Percentiles rank a stretch among this genome's conserved stretches.
phyloP scores from a whole-genome alignment of 2,113 vertebrate genomes.

The Ancistrus triradiatus region DNA sequence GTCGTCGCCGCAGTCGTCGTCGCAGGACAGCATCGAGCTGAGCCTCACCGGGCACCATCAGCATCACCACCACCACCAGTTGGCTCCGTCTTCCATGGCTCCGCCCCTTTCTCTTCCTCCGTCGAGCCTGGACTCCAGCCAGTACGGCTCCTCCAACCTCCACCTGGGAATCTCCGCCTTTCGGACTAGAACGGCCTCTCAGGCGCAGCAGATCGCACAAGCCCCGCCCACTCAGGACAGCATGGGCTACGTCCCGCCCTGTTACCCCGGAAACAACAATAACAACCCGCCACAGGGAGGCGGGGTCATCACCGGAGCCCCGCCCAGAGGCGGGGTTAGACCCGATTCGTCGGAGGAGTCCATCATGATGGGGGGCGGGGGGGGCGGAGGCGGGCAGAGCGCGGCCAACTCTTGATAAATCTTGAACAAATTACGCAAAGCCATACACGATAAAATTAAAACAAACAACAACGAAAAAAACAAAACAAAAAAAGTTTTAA shows the following conservation, averaged over 20 bases:
- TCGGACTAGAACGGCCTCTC: conserved; percentile 85
- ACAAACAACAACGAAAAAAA: too few species aligned
- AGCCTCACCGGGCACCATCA: conserved; percentile 78
- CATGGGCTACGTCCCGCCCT: conserved; percentile 58
- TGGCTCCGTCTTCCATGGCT: conserved; percentile 78
- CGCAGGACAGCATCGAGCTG: conserved; percentile 82
- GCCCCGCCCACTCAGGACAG: conserved; percentile 73
- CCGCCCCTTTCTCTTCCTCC: conserved; percentile 54
- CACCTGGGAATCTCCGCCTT: conserved; percentile 86
- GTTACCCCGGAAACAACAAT: conserved; percentile 80
- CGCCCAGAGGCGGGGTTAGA: conserved; percentile 64
- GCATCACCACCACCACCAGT: conserved; percentile 78
- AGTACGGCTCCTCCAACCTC: conserved; percentile 78
- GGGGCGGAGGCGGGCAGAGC: conserved; percentile 69
- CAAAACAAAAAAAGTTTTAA: conserved; percentile 60
- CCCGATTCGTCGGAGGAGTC: conserved; percentile 75
- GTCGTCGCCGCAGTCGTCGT: conserved; percentile 58
- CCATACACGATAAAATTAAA: conserved; percentile 61
- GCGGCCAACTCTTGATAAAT: conserved; percentile 93
- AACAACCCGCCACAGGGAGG: conserved; percentile 61
- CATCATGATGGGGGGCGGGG: conserved; percentile 68
- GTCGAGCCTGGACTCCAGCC: conserved; percentile 73
- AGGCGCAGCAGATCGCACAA: conserved; percentile 57
- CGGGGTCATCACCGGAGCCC: conserved; percentile 50
- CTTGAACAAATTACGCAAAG: conserved; percentile 80